Evolutionary conservation across 2,888 invertebrate species (phyloP).

Genomic region (Erebia epiphron): DNA sequence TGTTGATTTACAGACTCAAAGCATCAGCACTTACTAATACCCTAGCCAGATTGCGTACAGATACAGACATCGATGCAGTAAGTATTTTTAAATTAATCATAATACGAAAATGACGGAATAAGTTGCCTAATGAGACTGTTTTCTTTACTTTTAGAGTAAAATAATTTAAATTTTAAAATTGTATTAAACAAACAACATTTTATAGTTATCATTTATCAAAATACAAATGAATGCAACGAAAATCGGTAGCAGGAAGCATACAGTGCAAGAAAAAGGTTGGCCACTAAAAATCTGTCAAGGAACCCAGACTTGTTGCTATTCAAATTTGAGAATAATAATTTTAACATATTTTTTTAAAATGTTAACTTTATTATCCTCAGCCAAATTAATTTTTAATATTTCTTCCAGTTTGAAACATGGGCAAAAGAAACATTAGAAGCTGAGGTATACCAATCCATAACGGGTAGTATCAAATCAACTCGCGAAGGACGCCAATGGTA

Average conservation of each 20-base stretch:
- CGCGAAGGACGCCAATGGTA: slow-evolving; percentile 56
- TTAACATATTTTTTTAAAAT: not conserved
- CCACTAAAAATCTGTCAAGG: too few relatives aligned
- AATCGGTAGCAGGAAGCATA: too few relatives aligned
- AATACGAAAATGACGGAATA: not conserved
- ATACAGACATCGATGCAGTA: slow-evolving; percentile 53
- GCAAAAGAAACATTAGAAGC: slow-evolving; percentile 51
- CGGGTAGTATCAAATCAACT: slow-evolving; percentile 47
- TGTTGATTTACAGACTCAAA: slow-evolving; percentile 56
- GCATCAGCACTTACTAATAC: slow-evolving; percentile 58
- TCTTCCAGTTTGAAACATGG: slow-evolving; percentile 66
- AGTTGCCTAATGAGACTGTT: too few relatives aligned
- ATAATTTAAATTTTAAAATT: too few relatives aligned
- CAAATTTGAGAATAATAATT: too few relatives aligned
- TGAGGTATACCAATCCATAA: slow-evolving; percentile 44
- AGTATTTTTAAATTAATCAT: slow-evolving; percentile 32
- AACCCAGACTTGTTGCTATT: too few relatives aligned
- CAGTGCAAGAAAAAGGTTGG: too few relatives aligned
- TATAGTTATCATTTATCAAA: too few relatives aligned
- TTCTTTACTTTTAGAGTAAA: too few relatives aligned
- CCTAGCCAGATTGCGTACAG: slow-evolving; percentile 59
- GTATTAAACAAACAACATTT: too few relatives aligned
- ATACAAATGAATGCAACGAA: too few relatives aligned
- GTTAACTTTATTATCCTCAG: not conserved
- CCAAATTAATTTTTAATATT: not conserved